A percentile compares a stretch with the other conserved stretches of the same genome.
phyloP scores from a whole-genome alignment of 2,888 invertebrate species.

The Trichacis sp. region DNA sequence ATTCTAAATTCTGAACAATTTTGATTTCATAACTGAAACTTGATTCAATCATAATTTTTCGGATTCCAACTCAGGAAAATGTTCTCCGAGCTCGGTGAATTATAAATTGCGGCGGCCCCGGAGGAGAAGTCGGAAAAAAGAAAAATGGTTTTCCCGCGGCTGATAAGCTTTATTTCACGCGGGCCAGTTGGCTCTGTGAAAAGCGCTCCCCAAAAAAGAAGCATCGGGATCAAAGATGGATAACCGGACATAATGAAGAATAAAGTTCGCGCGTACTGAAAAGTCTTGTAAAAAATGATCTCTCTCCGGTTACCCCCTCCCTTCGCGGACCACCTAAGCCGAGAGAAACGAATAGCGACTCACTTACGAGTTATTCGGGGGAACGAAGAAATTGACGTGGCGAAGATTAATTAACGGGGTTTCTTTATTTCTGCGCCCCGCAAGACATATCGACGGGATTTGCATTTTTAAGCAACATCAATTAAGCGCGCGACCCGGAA shows the following conservation, averaged over 20 bases:
- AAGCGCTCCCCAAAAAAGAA: constrained; percentile 26
- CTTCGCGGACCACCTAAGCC: constrained; percentile 49
- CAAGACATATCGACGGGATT: constrained; percentile 49
- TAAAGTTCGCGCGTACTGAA: constrained; percentile 48
- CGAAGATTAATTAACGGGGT: constrained; percentile 53
- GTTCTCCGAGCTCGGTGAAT: not conserved
- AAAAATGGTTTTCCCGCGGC: constrained; percentile 9
- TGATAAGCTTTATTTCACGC: constrained; percentile 3
- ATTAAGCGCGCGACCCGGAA: not conserved
- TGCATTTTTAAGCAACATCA: constrained; percentile 36
- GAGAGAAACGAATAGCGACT: constrained; percentile 31
- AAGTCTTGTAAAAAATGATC: constrained; percentile 55
- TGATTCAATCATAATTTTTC: too few relatives aligned
- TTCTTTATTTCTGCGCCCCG: constrained; percentile 38
- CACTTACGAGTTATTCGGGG: constrained; percentile 29
- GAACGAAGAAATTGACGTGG: constrained; percentile 48
- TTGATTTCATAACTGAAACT: too few relatives aligned
- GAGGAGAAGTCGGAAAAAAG: not conserved
- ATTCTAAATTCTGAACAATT: too few relatives aligned
- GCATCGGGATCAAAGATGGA: constrained; percentile 45
- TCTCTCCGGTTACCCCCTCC: constrained; percentile 5
- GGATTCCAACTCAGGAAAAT: not conserved
- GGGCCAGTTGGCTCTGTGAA: constrained; percentile 5
- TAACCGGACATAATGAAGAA: constrained; percentile 51
- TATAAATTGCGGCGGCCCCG: not conserved